Conservation (phyloP, 2,797 vertebrate species). For the Sebastes oblongus region DNA sequence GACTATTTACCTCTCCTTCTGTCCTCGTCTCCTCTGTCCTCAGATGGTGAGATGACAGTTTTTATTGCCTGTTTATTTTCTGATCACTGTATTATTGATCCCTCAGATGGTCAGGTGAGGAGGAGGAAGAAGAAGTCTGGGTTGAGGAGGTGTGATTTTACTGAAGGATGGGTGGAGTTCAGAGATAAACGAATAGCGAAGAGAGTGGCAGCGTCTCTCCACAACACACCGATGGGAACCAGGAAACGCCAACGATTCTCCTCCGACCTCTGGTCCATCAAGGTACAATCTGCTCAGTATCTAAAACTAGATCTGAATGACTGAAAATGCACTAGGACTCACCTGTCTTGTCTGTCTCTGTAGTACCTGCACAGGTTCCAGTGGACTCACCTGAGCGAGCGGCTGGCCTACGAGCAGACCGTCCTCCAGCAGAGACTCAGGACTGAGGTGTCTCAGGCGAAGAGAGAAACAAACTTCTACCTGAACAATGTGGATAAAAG, state of each 20-base stretch:
- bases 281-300: constrained; percentile 72
- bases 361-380: constrained; percentile 93
- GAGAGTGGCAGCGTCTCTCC: constrained; percentile 83
- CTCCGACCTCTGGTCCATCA: constrained; percentile 89
- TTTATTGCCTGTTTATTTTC: neutral
- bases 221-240: constrained; percentile 87
- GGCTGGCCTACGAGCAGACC: constrained; percentile 87
- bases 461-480: constrained; percentile 91
- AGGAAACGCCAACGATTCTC: constrained; percentile 83
- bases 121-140: constrained; percentile 82
- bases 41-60: neutral
- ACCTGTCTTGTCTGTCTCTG: neutral
- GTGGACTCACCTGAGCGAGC: constrained; percentile 91
- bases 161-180: constrained; percentile 93
- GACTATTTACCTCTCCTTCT: neutral
- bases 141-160: constrained; percentile 78
- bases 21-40: neutral
- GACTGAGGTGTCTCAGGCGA: constrained; percentile 89
- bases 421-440: constrained; percentile 89
- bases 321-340: neutral
- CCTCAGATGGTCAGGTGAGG: constrained; percentile 78
- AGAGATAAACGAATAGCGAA: constrained; percentile 89
- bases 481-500: constrained; percentile 84
- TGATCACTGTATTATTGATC: neutral
- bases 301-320: neutral